A percentile compares a stretch with the other conserved stretches of the same genome.
phyloP scores from a whole-genome alignment of 2,113 vertebrate species.

The Danionella cerebrum region DNA sequence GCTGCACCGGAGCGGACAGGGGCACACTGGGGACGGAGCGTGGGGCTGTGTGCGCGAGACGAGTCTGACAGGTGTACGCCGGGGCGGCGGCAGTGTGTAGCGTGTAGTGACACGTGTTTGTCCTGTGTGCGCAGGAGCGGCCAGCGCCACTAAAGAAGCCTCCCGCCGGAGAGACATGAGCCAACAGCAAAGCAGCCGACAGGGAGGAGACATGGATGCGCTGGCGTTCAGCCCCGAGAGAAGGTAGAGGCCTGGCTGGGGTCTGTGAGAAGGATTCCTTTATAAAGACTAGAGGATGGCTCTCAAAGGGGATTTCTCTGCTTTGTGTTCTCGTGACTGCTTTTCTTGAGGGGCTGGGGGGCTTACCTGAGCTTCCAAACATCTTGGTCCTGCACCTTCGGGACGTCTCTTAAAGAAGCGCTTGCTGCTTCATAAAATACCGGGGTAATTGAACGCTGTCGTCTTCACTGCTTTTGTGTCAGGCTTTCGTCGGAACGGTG shows the following conservation, averaged over 20 bases:
- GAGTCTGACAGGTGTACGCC: slow-evolving; percentile 65
- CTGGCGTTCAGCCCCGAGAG: slow-evolving; percentile 73
- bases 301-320: no score
- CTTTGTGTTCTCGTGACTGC: no score
- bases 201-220: slow-evolving; percentile 51
- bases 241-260: slow-evolving; percentile 56
- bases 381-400: no score
- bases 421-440: no score
- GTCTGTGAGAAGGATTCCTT: neutral
- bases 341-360: no score
- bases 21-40: slow-evolving; percentile 18
- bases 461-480: no score
- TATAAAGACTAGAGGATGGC: no score
- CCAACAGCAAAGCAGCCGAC: slow-evolving; percentile 35
- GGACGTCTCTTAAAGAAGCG: no score
- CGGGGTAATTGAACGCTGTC: no score
- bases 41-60: slow-evolving; percentile 14
- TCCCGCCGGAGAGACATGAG: slow-evolving; percentile 51
- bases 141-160: slow-evolving; percentile 50
- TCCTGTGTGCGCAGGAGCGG: slow-evolving; percentile 38
- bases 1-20: slow-evolving; percentile 38
- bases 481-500: no score
- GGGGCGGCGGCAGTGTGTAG: slow-evolving; percentile 53
- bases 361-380: no score
- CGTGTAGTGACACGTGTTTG: slow-evolving; percentile 65